Base-by-base conservation (phyloP, 2,113 vertebrate species). In the Theristicus caerulescens region DNA sequence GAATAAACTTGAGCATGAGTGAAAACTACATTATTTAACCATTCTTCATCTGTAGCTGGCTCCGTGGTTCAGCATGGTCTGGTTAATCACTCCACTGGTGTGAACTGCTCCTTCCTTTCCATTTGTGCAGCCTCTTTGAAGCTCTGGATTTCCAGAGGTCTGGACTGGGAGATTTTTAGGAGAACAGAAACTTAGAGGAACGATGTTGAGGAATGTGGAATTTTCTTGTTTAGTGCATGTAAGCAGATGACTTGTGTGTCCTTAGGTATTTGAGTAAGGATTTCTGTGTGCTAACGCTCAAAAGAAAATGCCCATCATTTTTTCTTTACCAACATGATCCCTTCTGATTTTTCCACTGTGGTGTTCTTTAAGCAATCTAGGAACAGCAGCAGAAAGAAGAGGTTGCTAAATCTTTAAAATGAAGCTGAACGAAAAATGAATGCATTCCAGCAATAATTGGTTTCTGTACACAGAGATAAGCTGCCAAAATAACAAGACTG, bases 381-480 rank as follows among this genome's bases (percentile, higher is more conserved):
- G 81, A 95, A 73, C 46, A 83, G 89, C 91, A 55, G 38, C 1
- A 29, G 82, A 74, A 82, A 87, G 85, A 62, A 82, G 55, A 76
- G 61, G 55, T 34, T 88, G 85, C 54, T 66, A 42, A 86, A 78
- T 13, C 90, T 93, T 82, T 55, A 58, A 77, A 97, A 89, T 2
- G 36, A 40, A 94, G 85, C 96, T 74, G 90, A 93, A 93, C 82
- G 92, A 77, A 76, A 95, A 71, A 59, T 4, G 61, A 95, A 81
- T 34, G 64, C 67, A 86, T 93, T 72, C 92, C 76, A 91, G 84
- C 83, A 95, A 93, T 95, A 96, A 97, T 95, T 96, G 96, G 81
- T 96, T 96, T 97, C 94, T 96, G 94, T 94, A 84, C 46, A 59
- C 83, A 80, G 86, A 97, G 95, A 96, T 96, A 95, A 96, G 90